Base-by-base conservation (phyloP, 2,797 vertebrate species). In the Argya squamiceps region DNA sequence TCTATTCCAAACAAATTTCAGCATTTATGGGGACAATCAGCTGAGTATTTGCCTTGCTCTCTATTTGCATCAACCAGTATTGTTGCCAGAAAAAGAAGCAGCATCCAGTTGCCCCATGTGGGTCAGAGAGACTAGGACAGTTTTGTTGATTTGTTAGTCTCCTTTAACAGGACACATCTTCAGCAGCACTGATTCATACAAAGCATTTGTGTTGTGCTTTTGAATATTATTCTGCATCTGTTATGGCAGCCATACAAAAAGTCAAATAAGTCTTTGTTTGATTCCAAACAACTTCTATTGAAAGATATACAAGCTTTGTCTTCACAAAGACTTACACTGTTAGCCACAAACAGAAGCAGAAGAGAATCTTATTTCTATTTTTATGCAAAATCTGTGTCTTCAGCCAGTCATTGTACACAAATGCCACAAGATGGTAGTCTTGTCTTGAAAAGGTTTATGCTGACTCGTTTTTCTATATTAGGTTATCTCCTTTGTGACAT, bases 391-490 rank as follows among this genome's bases (percentile, higher is more conserved):
- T 27, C 27, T n/a, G 2, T 58, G 27, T 13, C 4, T 74, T 80
- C 60, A 44, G 7, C 9, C 46, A 64, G 75, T 83, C 55, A 43
- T 78, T 84, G 22, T 19, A 37, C 22, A 39, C 4, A 41, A 49
- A 43, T 7, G 9, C 91, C 96, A 93, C 93, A 49, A 84, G 96
- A 80, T 95, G 96, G 93, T 29, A 94, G 71, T 30, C 50, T 92
- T 91, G 73, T 46, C 59, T 65, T 81, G 27, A 52, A 81, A 89
- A 91, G 32, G 32, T 41, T 7, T 12, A 6, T 5, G 3, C 14
- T 56, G 29, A 24, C 1, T 10, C 1, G 0, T 9, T 60, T 78
- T 91, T 43, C 10, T 49, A 2, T 15, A 15, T 32, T 26, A 41
- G 24, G 2, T 7, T n/a, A 1, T 15, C 15, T 37, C 12, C 27